These are phyloP conservation scores for Chinchilla lanigera DNA, from an alignment of 2,113 vertebrate species.

Conservation along the genomic window DNA sequence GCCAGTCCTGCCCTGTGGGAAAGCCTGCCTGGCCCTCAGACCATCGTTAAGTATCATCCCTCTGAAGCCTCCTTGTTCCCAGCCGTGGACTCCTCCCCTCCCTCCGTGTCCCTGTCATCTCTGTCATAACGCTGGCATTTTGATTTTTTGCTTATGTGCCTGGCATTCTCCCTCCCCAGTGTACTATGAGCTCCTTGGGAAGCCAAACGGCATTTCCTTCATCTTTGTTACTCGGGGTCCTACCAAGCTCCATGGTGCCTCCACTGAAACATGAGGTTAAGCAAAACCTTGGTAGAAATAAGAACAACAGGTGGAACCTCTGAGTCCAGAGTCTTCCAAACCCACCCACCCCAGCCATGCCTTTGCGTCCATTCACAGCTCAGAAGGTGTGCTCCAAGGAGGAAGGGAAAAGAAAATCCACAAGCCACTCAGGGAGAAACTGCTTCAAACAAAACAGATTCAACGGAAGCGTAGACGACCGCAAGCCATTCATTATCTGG, in stretches of 20 bases:
- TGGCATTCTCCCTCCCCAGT: background rate
- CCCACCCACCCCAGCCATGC: background rate
- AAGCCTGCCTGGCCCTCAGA: background rate
- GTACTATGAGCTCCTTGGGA: background rate
- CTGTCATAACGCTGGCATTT: background rate
- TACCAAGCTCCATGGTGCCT: background rate
- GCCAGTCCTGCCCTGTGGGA: background rate
- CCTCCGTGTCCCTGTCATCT: background rate
- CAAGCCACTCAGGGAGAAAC: background rate
- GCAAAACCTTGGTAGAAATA: background rate
- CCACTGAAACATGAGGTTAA: background rate
- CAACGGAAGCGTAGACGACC: background rate
- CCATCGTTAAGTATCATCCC: fast-evolving
- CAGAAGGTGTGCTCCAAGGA: background rate
- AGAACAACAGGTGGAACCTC: background rate
- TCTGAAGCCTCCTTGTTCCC: background rate
- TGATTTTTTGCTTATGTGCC: background rate
- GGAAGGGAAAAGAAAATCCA: background rate
- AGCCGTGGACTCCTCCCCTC: background rate
- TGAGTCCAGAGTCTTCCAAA: background rate
- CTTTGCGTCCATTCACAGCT: background rate
- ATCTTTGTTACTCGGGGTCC: background rate
- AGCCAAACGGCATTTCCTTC: background rate
- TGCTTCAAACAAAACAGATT: background rate
- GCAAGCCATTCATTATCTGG: slow-evolving; percentile 19